A percentile compares a stretch with the other conserved stretches of the same genome.
phyloP scores from a whole-genome alignment of 2,113 vertebrate species.

The Rhea pennata region DNA sequence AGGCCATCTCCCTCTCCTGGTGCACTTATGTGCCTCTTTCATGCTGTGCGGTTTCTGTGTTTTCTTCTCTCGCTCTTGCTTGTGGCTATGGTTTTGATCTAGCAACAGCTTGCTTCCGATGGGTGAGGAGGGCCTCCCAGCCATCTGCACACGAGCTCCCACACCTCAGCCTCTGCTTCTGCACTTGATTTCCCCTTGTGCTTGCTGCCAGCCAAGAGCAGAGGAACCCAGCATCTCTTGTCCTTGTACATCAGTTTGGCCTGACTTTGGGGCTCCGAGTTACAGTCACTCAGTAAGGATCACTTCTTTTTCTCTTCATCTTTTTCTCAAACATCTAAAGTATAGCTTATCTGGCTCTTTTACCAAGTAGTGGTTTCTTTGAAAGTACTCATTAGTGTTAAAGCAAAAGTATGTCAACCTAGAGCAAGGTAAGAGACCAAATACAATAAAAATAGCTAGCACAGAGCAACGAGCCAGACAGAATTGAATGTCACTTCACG shows the following conservation, averaged over 20 bases:
- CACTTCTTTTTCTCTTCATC: not conserved
- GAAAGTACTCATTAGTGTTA: not conserved
- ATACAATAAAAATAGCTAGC: not conserved
- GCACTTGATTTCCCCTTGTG: not conserved
- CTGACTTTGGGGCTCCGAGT: not conserved
- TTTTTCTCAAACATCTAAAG: not conserved
- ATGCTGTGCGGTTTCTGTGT: constrained; percentile 46
- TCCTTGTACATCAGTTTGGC: not conserved
- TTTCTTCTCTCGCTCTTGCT: constrained; percentile 34
- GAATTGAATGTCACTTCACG: not conserved
- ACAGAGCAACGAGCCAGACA: not conserved
- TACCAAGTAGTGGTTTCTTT: not conserved
- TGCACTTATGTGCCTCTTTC: not conserved
- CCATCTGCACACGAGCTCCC: not conserved
- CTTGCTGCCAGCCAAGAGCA: not conserved
- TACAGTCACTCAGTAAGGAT: not conserved
- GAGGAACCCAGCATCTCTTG: not conserved
- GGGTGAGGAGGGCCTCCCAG: not conserved
- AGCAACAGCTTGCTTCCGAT: not conserved
- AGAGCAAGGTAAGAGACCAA: not conserved
- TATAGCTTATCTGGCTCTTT: not conserved
- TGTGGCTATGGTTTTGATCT: constrained; percentile 65
- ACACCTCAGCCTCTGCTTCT: not conserved
- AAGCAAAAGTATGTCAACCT: not conserved
- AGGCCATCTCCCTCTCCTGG: not conserved